These are phyloP conservation scores for Dendrolimus pini DNA, from an alignment of 2,888 invertebrate genomes.

Conservation along the genomic window DNA sequence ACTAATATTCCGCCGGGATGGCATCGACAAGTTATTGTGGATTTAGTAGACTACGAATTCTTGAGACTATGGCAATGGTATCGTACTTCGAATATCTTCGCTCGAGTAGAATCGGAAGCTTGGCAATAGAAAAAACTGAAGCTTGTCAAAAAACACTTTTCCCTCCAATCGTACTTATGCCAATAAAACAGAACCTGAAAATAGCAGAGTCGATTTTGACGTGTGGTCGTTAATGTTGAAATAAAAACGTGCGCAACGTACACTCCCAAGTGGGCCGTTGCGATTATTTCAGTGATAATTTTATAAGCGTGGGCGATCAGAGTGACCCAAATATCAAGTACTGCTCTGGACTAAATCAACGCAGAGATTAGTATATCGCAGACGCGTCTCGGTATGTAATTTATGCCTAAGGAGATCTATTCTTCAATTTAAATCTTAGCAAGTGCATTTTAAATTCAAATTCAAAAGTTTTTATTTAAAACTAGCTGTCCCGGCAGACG, in stretches of 20 bases:
- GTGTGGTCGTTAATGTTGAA: not conserved
- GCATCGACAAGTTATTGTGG: no score
- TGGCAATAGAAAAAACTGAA: no score
- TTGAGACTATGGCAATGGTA: no score
- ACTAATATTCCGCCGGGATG: no score
- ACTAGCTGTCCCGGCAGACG: no score
- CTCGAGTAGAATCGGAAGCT: no score
- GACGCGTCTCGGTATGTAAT: slow-evolving; percentile 2
- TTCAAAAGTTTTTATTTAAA: no score
- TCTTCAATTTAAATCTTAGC: no score
- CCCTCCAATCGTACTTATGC: not conserved
- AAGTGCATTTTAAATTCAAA: no score
- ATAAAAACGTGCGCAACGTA: not conserved
- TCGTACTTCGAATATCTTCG: no score
- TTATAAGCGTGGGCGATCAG: slow-evolving; percentile 34
- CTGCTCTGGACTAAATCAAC: slow-evolving; percentile 36
- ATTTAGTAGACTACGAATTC: no score
- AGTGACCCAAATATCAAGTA: slow-evolving; percentile 35
- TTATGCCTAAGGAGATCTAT: not conserved
- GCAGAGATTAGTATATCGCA: slow-evolving; percentile 28
- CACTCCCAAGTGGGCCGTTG: slow-evolving; percentile 34
- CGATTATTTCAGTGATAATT: slow-evolving; percentile 35
- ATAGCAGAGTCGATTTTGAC: not conserved
- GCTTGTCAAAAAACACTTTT: not conserved
- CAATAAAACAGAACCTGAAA: not conserved